Evolutionary conservation across 2,888 invertebrate species (phyloP).

Genomic region (Yponomeuta cagnagella): DNA sequence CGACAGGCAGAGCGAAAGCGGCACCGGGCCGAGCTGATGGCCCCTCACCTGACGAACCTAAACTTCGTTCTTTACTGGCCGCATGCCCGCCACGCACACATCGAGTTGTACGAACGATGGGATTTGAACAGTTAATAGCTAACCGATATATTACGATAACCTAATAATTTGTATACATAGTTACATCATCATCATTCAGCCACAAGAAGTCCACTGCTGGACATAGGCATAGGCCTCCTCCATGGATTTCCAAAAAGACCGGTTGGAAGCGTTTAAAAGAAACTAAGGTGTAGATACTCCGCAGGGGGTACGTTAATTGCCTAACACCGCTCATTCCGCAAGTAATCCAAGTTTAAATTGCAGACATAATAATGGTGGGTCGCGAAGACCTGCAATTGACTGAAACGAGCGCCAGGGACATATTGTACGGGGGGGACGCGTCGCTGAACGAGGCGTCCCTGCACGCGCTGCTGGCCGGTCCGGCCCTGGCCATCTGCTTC

Average conservation of each 20-base stretch:
- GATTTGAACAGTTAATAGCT: slow-evolving; percentile 47
- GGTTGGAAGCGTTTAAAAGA: too few relatives aligned
- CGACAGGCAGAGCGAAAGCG: slow-evolving; percentile 54
- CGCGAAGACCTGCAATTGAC: slow-evolving; percentile 50
- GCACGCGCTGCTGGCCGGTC: slow-evolving; percentile 40
- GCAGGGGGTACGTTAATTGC: too few relatives aligned
- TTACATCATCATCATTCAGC: too few relatives aligned
- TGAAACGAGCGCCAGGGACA: slow-evolving; percentile 43
- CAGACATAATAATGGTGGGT: slow-evolving; percentile 63
- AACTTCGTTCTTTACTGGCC: slow-evolving; percentile 67
- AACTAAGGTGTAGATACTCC: too few relatives aligned
- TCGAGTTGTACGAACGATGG: slow-evolving; percentile 61
- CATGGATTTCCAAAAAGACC: too few relatives aligned
- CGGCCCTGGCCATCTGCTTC: slow-evolving; percentile 56
- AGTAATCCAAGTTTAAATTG: neutral
- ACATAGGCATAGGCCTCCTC: too few relatives aligned
- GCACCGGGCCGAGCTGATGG: slow-evolving; percentile 56
- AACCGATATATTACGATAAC: neutral
- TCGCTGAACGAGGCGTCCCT: slow-evolving; percentile 56
- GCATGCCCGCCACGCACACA: slow-evolving; percentile 52
- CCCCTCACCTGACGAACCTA: slow-evolving; percentile 40
- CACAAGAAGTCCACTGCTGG: too few relatives aligned
- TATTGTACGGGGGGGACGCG: slow-evolving; percentile 57
- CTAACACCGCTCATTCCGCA: neutral
- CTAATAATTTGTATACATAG: too few relatives aligned